These are phyloP conservation scores for Anarsia innoxiella DNA, from an alignment of 2,888 invertebrate genomes.

Conservation along the genomic window DNA sequence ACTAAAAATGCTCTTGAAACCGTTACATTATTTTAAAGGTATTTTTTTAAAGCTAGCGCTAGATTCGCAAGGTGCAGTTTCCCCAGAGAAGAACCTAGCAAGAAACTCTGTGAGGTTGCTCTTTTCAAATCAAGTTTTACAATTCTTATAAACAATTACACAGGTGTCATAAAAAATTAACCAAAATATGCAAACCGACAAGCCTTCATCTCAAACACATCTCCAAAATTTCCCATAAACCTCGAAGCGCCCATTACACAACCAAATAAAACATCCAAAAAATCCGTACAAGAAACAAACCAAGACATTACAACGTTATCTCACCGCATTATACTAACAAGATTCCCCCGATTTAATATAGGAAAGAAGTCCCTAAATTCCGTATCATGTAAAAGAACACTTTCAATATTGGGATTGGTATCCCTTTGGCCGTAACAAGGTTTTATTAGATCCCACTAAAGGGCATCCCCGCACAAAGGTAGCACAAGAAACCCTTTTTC, in stretches of 20 bases:
- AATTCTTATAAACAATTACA: no score
- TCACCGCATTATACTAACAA: slow-evolving; percentile 50
- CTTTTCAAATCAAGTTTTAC: no score
- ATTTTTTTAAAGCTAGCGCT: no score
- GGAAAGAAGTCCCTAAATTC: slow-evolving; percentile 70
- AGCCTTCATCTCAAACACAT: no score
- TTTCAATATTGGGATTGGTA: slow-evolving; percentile 74
- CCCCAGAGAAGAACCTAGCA: no score
- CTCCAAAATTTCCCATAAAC: no score
- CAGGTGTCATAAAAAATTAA: no score
- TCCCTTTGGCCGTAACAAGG: slow-evolving; percentile 75
- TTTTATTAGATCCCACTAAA: slow-evolving; percentile 76
- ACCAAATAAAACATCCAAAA: not conserved
- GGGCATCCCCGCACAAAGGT: slow-evolving; percentile 73
- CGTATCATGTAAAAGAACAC: slow-evolving; percentile 75
- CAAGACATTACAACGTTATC: slow-evolving; percentile 34
- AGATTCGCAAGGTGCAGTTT: no score
- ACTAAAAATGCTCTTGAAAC: no score
- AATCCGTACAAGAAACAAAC: slow-evolving; percentile 12
- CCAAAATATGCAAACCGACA: no score
- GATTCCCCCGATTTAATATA: slow-evolving; percentile 72
- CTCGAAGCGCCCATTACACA: not conserved
- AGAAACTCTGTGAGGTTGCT: no score
- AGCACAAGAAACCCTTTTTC: slow-evolving; percentile 72
- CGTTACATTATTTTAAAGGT: no score